Evolutionary conservation across 2,888 invertebrate species (phyloP), one percentile per base, ranked within the genome.

Genomic region (Melanostoma scalare): DNA sequence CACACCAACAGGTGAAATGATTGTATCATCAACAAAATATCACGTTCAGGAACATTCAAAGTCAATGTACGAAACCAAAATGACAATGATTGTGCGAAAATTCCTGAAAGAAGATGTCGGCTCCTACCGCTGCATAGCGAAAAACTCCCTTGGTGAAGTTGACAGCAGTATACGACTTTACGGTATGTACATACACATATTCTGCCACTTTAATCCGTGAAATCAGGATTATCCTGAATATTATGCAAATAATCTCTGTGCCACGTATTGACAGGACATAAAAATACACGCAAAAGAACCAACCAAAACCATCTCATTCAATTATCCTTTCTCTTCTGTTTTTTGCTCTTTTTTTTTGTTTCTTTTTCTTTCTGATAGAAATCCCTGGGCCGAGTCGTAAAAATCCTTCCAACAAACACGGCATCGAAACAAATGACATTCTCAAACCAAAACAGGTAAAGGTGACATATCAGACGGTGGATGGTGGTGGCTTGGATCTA

Each of bases 101-200:
- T 93, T 97, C 86, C 94, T 95, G 85, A 92, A 93, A 76, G 93
- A 93, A 42, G 96, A 97, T 89, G 94, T 95, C 6, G 97, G 97
- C 35, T 95, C 95, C 0, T 97, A 97, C 92, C 93, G 94, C 65
- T 97, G 97, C 89, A 95, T 96, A 77, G 96, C 97, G 38, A 96
- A 96, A 90, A 96, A 96, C 91, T 96, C 96, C 0, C 92, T 97
- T 2, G 97, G 97, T 0, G 97, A 96, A 90, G 96, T 96, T 30
- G 97, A 97, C 89, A 96, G 96, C 91, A 95, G 94, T 89, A 96
- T 97, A 88, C 93, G 96, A 86, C 92, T 97, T 65, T 97, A 97
- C 90, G 96, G 97, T 97, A 91, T 94, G 89, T 89, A 73, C 33
- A 38, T 50, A n/a, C n/a, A 55, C 10, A 35, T 10, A 52, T 20